phyloP scores from a whole-genome alignment of 1,140 invertebrate species.

The Wasmannia auropunctata region DNA sequence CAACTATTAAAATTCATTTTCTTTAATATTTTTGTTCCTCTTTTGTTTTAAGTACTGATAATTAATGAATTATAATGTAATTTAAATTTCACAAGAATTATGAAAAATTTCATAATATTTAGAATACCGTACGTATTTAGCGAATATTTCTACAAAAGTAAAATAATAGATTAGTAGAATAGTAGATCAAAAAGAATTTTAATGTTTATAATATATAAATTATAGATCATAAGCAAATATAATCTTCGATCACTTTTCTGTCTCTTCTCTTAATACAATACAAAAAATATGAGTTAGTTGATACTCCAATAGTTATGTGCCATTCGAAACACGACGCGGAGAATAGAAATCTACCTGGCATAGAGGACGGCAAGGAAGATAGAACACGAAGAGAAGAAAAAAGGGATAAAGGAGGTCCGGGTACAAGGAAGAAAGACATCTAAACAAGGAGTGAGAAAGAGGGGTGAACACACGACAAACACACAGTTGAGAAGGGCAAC shows the following conservation, averaged over 20 bases:
- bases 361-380: constrained; percentile 12
- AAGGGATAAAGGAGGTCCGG: constrained; percentile 25
- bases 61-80: neutral
- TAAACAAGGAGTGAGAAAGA: constrained; percentile 65
- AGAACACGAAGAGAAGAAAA: constrained; percentile 46
- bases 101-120: neutral
- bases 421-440: constrained; percentile 62
- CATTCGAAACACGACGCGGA: constrained; percentile 67
- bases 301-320: constrained; percentile 77
- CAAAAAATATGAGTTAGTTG: constrained; percentile 81
- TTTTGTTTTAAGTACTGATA: neutral
- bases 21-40: neutral
- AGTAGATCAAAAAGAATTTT: no score
- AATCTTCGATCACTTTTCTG: constrained; percentile 57
- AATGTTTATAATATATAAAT: constrained; percentile 68
- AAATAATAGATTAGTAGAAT: no score
- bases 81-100: neutral
- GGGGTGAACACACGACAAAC: constrained; percentile 61
- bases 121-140: neutral
- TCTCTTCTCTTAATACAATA: constrained; percentile 61
- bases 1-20: neutral
- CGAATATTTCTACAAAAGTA: neutral
- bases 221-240: constrained; percentile 61
- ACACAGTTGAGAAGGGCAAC: constrained; percentile 72
- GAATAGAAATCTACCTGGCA: constrained; percentile 80